These are phyloP conservation scores for Sisor rabdophorus DNA, from an alignment of 2,113 vertebrate genomes.

Conservation along the genomic window DNA sequence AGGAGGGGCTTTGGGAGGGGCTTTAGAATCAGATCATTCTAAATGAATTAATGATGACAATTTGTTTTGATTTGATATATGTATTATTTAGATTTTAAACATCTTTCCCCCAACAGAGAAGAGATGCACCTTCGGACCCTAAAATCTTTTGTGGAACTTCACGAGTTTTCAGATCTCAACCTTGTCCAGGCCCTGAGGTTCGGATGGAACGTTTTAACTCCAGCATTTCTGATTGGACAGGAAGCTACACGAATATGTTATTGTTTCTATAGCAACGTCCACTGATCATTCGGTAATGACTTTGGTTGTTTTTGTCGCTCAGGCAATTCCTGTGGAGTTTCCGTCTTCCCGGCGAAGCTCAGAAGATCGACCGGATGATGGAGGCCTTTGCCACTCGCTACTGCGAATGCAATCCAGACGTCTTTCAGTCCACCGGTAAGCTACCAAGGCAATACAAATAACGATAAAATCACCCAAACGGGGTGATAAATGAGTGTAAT, in stretches of 20 bases:
- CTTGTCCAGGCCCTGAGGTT: conserved; percentile 92
- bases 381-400: conserved; percentile 88
- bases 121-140: conserved; percentile 82
- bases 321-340: conserved; percentile 98
- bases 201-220: conserved; percentile 39
- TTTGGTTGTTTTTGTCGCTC: conserved; percentile 24
- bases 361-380: conserved; percentile 98
- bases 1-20: too few species aligned
- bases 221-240: background rate
- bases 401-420: conserved; percentile 80
- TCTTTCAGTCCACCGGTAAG: conserved; percentile 90
- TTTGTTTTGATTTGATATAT: background rate
- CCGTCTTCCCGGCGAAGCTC: conserved; percentile 89
- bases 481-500: background rate
- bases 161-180: conserved; percentile 88
- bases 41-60: background rate
- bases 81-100: background rate
- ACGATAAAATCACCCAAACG: background rate
- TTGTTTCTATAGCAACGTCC: too few species aligned
- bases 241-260: too few species aligned
- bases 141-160: conserved; percentile 89
- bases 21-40: too few species aligned
- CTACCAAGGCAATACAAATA: background rate
- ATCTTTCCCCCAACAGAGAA: conserved; percentile 69
- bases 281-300: too few species aligned